Conservation (phyloP, 2,888 invertebrate genomes). For the Euzetes globulus region DNA sequence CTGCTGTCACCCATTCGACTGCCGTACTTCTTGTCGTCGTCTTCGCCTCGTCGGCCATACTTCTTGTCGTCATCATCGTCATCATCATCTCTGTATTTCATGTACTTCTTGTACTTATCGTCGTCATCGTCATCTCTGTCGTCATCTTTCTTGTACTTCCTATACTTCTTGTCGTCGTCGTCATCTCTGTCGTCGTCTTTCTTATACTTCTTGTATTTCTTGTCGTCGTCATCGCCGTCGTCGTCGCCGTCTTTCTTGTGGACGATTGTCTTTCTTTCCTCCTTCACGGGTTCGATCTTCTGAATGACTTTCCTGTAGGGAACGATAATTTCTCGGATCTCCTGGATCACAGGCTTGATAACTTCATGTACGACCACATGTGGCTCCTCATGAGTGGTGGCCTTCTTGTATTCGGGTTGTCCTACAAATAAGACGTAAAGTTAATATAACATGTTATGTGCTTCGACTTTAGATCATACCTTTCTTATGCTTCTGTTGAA, state of each 20-base stretch:
- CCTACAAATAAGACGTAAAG: too few species aligned
- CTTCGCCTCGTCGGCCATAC: neutral
- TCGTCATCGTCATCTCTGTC: neutral
- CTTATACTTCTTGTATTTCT: neutral
- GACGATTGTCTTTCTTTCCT: neutral
- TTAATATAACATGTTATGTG: too few species aligned
- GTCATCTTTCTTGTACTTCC: neutral
- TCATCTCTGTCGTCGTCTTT: neutral
- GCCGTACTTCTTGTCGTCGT: neutral
- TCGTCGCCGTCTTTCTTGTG: neutral
- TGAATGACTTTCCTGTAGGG: neutral
- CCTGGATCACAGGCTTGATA: neutral
- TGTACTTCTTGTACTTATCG: neutral
- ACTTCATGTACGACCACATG: neutral
- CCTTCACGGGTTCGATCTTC: neutral
- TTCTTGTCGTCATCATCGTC: neutral
- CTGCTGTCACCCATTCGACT: neutral
- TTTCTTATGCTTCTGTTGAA: conserved; percentile 5
- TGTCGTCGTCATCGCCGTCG: neutral
- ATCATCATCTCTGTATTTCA: neutral
- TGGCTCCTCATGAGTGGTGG: neutral
- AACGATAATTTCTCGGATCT: neutral
- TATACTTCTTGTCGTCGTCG: neutral
- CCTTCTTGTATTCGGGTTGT: neutral
- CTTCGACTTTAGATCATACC: neutral